phyloP scores from a whole-genome alignment of 2,113 vertebrate species.

The Megatriorchis doriae region DNA sequence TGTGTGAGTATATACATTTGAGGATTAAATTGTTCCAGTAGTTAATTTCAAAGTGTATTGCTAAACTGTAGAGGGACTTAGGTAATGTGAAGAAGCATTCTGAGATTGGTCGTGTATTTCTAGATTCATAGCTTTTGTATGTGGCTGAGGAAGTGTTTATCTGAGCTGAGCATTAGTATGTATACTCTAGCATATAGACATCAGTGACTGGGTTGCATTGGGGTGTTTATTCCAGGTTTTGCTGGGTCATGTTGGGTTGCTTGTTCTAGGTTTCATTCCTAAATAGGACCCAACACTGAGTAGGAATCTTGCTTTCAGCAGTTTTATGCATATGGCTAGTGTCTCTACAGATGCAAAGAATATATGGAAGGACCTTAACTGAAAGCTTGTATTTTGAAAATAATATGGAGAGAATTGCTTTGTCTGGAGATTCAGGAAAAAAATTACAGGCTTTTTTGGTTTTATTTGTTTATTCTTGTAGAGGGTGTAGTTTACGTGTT shows the following conservation, averaged over 20 bases:
- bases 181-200: rapidly evolving
- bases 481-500: background rate
- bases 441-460: background rate
- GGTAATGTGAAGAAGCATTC: background rate
- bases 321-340: background rate
- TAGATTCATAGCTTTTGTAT: background rate
- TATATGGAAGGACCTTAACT: background rate
- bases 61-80: background rate
- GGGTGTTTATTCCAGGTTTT: background rate
- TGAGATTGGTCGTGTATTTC: background rate
- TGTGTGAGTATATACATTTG: background rate
- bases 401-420: background rate
- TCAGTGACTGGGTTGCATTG: background rate
- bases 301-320: background rate
- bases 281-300: background rate
- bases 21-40: background rate
- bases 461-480: background rate
- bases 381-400: background rate
- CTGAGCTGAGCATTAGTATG: background rate
- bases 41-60: background rate
- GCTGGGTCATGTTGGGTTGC: rapidly evolving
- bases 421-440: background rate
- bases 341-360: background rate
- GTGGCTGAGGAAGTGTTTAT: background rate
- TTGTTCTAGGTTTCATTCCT: background rate